phyloP scores from a whole-genome alignment of 2,888 invertebrate species.

The Rhamphomyia laevipes region DNA sequence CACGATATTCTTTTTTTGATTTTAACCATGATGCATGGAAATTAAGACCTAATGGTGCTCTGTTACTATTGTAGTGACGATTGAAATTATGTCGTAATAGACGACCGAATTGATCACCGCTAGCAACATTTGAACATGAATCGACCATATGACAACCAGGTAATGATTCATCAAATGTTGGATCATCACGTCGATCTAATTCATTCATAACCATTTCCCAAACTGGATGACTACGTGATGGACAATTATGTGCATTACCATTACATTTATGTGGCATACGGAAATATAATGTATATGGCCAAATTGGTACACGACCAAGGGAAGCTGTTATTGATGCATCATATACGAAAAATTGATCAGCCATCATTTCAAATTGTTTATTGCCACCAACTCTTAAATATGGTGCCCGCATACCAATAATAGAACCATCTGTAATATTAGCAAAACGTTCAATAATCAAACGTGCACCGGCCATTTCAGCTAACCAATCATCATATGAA shows the following conservation, averaged over 20 bases:
- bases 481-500: conserved; percentile 82
- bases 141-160: conserved; percentile 93
- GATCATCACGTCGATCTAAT: conserved; percentile 84
- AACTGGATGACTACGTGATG: conserved; percentile 79
- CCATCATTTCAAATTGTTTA: conserved; percentile 95
- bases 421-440: conserved; percentile 83
- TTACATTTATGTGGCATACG: conserved; percentile 93
- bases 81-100: conserved; percentile 89
- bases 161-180: conserved; percentile 83
- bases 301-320: conserved; percentile 77
- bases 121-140: conserved; percentile 85
- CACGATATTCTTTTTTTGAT: conserved; percentile 85
- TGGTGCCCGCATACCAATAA: conserved; percentile 79
- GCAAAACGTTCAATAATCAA: conserved; percentile 80
- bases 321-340: conserved; percentile 91
- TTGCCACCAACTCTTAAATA: conserved; percentile 86
- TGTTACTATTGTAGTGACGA: conserved; percentile 84
- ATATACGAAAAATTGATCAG: conserved; percentile 86
- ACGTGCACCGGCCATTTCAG: conserved; percentile 87
- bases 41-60: conserved; percentile 83
- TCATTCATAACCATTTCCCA: conserved; percentile 98
- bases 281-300: conserved; percentile 97
- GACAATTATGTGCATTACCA: conserved; percentile 88
- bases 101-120: conserved; percentile 80
- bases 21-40: conserved; percentile 95